Evolutionary conservation across 2,113 vertebrate species (phyloP), one percentile per base, ranked within the genome.

Genomic region (Panurus biarmicus): DNA sequence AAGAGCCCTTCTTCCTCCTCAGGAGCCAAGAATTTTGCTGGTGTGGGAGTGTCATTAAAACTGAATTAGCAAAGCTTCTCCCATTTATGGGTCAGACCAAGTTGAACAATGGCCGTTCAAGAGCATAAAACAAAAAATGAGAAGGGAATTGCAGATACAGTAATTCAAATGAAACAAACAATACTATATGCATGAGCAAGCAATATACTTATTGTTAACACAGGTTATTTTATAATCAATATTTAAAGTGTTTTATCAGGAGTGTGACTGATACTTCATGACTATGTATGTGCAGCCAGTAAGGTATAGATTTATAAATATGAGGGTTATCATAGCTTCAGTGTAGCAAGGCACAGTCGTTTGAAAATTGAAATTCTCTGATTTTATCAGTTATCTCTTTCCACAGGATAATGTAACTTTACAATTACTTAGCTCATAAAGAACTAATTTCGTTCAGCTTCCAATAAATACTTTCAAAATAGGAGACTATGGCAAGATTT

Each of bases 331-430:
- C 95, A 80, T 89, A 40, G 84, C 92, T 96, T 93, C 91, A 89
- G 44, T 71, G 91, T 87, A 95, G 94, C 90, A 91, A 95, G 93
- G 91, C 92, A 86, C 53, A 95, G 93, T 18, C 40, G 0, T 92
- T 93, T 96, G 94, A 96, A 96, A 97, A 97, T 92, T 96, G 95
- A 97, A 97, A 96, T 97, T 90, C 94, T 86, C 90, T 80, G 94
- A 96, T 87, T 87, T 95, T 89, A 86, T 93, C 95, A 94, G 96
- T 95, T 95, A 94, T 95, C 94, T 94, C 84, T 80, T 96, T 92
- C 92, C 83, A 93, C 83, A 90, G 89, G 92, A 93, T 94, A 96
- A 84, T 40, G 85, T 66, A 86, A 90, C 71, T 79, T 90, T 95
- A 96, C 93, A 61, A 79, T 89, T 95, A 84, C 90, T 61, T 35